Percentiles rank a stretch among this genome's conserved stretches.
These are phyloP conservation scores for Laothoe populi DNA, from an alignment of 2,888 invertebrate genomes.

Conservation along the genomic window DNA sequence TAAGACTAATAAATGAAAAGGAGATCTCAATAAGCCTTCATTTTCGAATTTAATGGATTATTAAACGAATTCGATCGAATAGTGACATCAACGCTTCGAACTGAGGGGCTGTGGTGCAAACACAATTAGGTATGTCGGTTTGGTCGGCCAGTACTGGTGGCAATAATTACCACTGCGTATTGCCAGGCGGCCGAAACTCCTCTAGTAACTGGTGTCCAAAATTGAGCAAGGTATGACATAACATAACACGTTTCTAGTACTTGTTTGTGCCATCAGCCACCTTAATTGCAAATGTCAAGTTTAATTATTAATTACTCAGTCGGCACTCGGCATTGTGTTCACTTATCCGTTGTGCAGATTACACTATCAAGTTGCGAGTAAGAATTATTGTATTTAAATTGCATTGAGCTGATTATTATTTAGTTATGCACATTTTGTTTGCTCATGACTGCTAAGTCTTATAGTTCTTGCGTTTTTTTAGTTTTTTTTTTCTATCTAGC, in stretches of 20 bases:
- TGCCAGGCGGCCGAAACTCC: slow-evolving; percentile 72
- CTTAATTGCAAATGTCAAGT: slow-evolving; percentile 29
- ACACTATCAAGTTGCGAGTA: slow-evolving; percentile 25
- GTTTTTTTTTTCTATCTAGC: background rate
- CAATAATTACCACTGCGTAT: slow-evolving; percentile 76
- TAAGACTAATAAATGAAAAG: background rate
- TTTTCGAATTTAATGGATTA: background rate
- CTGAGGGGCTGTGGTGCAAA: slow-evolving; percentile 74
- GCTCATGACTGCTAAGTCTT: background rate
- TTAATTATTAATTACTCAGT: slow-evolving; percentile 25
- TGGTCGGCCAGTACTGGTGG: slow-evolving; percentile 89
- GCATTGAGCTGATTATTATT: slow-evolving; percentile 27
- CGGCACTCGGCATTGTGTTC: slow-evolving; percentile 26
- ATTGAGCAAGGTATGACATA: slow-evolving; percentile 75
- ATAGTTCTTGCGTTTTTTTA: background rate
- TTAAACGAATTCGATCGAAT: slow-evolving; percentile 19
- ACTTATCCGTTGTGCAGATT: slow-evolving; percentile 27
- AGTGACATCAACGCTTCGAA: slow-evolving; percentile 72
- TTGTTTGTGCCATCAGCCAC: slow-evolving; percentile 36
- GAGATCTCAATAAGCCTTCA: background rate
- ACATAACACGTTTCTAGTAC: slow-evolving; percentile 39
- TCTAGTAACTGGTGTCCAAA: slow-evolving; percentile 80
- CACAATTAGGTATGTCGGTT: slow-evolving; percentile 87
- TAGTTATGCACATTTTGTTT: slow-evolving; percentile 30
- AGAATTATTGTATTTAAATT: slow-evolving; percentile 24